Conservation (phyloP, 2,797 vertebrate species). For the Mus spretus region DNA sequence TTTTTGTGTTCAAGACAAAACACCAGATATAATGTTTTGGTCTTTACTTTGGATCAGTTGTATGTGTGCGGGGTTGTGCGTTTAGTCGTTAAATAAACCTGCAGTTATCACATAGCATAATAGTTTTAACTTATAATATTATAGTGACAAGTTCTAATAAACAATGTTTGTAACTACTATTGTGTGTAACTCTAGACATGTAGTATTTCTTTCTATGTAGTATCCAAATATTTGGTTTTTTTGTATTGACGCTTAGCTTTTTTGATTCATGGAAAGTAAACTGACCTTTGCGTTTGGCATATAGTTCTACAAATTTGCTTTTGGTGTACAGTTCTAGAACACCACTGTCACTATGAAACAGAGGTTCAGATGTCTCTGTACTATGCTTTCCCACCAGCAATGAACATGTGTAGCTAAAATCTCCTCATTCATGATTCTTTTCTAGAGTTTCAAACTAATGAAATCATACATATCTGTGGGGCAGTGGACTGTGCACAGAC, state of each 20-base stretch:
- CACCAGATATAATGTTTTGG: neutral
- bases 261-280: neutral
- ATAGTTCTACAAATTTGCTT: neutral
- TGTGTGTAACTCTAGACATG: no score
- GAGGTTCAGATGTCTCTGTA: neutral
- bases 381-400: neutral
- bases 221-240: neutral
- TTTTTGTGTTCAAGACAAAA: neutral
- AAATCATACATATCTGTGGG: no score
- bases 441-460: neutral
- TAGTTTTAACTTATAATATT: neutral
- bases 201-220: neutral
- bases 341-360: no score
- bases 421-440: neutral
- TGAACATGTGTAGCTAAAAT: neutral
- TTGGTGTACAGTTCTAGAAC: neutral
- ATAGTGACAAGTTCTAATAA: neutral
- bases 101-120: neutral
- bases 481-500: no score
- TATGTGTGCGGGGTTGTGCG: neutral
- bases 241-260: no score
- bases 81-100: neutral
- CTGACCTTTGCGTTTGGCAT: neutral
- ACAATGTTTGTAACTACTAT: neutral
- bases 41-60: no score